These are phyloP conservation scores for Bufo bufo DNA, from an alignment of 2,113 vertebrate species.

Conservation along the genomic window DNA sequence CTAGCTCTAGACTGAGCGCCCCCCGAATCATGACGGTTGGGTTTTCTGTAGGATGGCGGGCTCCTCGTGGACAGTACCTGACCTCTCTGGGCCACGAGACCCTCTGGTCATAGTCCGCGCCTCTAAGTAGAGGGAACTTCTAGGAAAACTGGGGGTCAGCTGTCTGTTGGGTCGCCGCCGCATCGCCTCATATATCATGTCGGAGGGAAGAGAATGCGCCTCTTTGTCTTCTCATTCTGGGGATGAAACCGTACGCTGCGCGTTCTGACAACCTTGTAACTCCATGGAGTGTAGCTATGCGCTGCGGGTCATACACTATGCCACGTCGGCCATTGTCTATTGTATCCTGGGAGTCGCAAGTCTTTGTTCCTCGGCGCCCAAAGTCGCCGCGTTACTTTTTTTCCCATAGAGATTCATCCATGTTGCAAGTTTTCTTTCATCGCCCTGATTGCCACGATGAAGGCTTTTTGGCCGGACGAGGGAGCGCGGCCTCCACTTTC, in stretches of 20 bases:
- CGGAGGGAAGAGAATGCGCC: background rate
- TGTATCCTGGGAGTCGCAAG: background rate
- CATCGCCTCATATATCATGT: conserved; percentile 1
- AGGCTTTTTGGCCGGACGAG: conserved; percentile 1
- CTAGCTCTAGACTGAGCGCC: background rate
- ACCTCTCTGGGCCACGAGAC: no score
- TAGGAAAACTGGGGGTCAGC: background rate
- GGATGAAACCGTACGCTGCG: background rate
- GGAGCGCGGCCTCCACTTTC: background rate
- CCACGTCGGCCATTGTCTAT: background rate
- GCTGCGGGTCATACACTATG: background rate
- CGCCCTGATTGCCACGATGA: background rate
- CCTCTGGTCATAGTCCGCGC: no score
- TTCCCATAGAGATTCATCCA: background rate
- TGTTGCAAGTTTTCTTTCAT: conserved; percentile 17
- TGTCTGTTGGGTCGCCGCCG: background rate
- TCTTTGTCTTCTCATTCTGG: background rate
- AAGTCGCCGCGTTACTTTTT: background rate
- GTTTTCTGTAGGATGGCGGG: no score
- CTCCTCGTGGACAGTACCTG: no score
- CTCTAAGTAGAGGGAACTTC: background rate
- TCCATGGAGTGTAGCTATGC: background rate
- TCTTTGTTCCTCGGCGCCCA: background rate
- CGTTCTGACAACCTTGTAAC: conserved; percentile 8
- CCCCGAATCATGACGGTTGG: background rate